Conservation (phyloP, 2,888 invertebrate genomes). For the Coecobrya sp. region DNA sequence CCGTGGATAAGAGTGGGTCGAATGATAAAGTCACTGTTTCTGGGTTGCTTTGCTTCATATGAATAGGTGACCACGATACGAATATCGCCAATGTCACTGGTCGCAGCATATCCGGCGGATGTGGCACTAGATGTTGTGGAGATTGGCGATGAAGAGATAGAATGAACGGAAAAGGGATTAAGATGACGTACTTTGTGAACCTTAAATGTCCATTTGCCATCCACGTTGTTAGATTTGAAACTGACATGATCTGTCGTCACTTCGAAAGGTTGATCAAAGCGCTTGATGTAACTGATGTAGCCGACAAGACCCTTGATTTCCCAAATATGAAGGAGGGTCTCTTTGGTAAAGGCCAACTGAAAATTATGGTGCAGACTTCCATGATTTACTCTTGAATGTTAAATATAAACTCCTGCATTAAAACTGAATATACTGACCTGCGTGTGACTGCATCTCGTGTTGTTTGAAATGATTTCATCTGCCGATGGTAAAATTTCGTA, state of each 20-base stretch:
- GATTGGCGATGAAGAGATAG: not conserved
- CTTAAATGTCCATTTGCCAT: constrained; percentile 84
- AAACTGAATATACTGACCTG: constrained; percentile 32
- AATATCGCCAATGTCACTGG: constrained; percentile 75
- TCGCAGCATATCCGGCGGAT: not conserved
- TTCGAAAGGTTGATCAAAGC: constrained; percentile 84
- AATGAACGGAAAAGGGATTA: constrained; percentile 50
- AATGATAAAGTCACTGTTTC: constrained; percentile 80
- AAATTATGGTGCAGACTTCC: not conserved
- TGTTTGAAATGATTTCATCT: constrained; percentile 55
- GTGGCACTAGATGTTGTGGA: constrained; percentile 13
- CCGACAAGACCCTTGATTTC: constrained; percentile 82
- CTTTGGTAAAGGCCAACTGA: constrained; percentile 83
- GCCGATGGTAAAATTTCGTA: constrained; percentile 1
- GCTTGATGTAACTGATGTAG: constrained; percentile 82
- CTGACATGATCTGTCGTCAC: constrained; percentile 83
- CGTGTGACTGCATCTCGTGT: constrained; percentile 81
- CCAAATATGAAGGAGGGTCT: constrained; percentile 83
- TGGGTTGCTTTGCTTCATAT: constrained; percentile 82
- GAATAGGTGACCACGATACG: constrained; percentile 82
- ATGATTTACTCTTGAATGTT: not conserved
- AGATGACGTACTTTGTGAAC: constrained; percentile 54
- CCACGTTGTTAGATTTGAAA: constrained; percentile 84
- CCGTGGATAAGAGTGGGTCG: constrained; percentile 79
- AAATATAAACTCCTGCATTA: no score